Evolutionary conservation across 92 coral and sea anemone species (phyloP).

Genomic region (Porites cylindrica): DNA sequence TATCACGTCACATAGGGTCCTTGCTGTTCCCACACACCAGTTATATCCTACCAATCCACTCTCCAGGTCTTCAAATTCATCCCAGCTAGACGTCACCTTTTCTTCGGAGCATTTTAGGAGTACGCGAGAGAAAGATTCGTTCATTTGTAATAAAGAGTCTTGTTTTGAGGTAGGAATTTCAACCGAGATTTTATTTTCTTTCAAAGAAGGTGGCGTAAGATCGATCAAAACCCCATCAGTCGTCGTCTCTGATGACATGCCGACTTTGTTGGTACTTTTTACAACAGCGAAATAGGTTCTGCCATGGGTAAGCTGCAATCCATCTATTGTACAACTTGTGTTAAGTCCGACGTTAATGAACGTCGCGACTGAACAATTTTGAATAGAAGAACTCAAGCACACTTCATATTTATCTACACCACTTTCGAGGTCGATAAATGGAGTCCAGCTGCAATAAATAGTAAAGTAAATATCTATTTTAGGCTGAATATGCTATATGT

Average conservation of each 20-base stretch:
- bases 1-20: conserved; percentile 63
- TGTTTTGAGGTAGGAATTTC: not conserved
- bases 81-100: conserved; percentile 62
- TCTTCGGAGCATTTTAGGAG: conserved; percentile 49
- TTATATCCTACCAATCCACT: conserved; percentile 68
- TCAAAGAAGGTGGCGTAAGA: conserved; percentile 62
- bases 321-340: conserved; percentile 54
- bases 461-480: no score
- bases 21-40: conserved; percentile 88
- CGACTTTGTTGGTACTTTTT: conserved; percentile 76
- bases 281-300: conserved; percentile 69
- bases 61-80: conserved; percentile 74
- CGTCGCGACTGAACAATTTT: conserved; percentile 58
- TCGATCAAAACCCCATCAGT: conserved; percentile 72
- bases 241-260: conserved; percentile 57
- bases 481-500: no score
- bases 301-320: conserved; percentile 68
- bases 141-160: not conserved
- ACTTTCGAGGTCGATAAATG: conserved; percentile 79
- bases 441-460: conserved; percentile 63
- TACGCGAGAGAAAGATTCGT: not conserved
- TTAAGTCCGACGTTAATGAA: conserved; percentile 56
- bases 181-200: not conserved
- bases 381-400: conserved; percentile 64
- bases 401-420: conserved; percentile 77